Base-by-base conservation (phyloP, 2,113 vertebrate species). In the Actinemys pallida region DNA sequence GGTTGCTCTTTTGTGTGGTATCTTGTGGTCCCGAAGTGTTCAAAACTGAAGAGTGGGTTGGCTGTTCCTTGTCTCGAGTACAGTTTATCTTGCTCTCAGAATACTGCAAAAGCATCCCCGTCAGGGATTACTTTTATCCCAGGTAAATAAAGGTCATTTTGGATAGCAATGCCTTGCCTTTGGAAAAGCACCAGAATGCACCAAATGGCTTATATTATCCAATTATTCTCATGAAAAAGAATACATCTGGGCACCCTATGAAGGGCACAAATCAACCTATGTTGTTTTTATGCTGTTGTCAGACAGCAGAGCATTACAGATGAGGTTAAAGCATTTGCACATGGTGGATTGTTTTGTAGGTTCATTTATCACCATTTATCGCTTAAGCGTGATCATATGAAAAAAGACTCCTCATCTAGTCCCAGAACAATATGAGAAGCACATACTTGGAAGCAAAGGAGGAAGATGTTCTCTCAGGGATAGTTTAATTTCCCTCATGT, bases 361-460 rank as follows among this genome's bases (percentile, higher is more conserved):
- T 10, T 56, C 27, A 54, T 85, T 42, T 4, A 54, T 82, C 89
- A 90, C 90, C 92, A 93, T 93, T 53, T 57, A 29, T 9, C 6
- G 6, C 57, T 42, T 80, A 87, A 92, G 95, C 54, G 78, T 93
- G 89, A 87, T 94, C 91, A 91, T 10, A 89, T 93, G 90, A 96
- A 91, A 83, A 29, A 12, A 27, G 69, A 24, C 39, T 86, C 6
- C 25, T 94, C 10, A 87, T 92, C 45, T 42, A 88, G 4, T 20
- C 45, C 89, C 90, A 62, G 3, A 5, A 56, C 1, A 95, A 90
- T 93, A 42, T 86, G 89, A 89, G 25, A 93, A 90, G 96, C 91
- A 69, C n/a, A 83, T 92, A 88, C 86, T 95, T 87, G n/a, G 35
- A 93, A 96, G 91, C 88, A 88, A 83, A 93, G 69, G n/a, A 94